Evolutionary conservation across 2,797 vertebrate species (phyloP).

Genomic region (Tenualosa ilisha): DNA sequence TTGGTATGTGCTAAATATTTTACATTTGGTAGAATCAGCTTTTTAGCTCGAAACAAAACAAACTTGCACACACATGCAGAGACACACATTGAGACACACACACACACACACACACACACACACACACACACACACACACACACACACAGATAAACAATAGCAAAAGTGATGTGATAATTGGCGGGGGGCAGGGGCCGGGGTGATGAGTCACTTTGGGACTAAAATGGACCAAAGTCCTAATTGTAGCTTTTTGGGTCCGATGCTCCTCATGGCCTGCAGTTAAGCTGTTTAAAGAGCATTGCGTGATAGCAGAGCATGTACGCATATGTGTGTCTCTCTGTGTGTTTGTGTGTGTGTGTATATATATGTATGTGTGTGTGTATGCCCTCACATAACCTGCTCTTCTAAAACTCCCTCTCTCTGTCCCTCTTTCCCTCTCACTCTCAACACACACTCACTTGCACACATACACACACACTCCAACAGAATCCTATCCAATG

Average conservation of each 20-base stretch:
- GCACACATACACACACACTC: too few species aligned
- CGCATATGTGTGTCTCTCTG: not conserved
- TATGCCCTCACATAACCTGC: not conserved
- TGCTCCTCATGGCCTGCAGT: not conserved
- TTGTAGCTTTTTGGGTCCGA: not conserved
- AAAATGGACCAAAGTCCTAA: not conserved
- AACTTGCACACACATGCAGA: not conserved
- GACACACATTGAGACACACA: not conserved
- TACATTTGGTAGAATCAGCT: constrained; percentile 12
- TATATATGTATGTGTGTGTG: not conserved
- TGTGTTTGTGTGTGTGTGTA: not conserved
- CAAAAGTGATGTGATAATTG: constrained; percentile 8
- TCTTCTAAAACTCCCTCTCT: not conserved
- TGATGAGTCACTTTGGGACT: not conserved
- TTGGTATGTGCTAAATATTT: not conserved
- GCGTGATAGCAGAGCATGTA: not conserved
- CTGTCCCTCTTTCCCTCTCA: not conserved
- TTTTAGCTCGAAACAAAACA: not conserved
- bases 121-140: constrained; percentile 8
- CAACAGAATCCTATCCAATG: not conserved
- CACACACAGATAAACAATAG: not conserved
- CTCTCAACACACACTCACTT: not conserved
- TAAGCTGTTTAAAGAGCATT: not conserved
- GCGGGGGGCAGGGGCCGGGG: not conserved
- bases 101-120: not conserved